Evolutionary conservation across 2,888 invertebrate species (phyloP), one percentile per base, ranked within the genome.

Genomic region (Scaptomyza reducta): DNA sequence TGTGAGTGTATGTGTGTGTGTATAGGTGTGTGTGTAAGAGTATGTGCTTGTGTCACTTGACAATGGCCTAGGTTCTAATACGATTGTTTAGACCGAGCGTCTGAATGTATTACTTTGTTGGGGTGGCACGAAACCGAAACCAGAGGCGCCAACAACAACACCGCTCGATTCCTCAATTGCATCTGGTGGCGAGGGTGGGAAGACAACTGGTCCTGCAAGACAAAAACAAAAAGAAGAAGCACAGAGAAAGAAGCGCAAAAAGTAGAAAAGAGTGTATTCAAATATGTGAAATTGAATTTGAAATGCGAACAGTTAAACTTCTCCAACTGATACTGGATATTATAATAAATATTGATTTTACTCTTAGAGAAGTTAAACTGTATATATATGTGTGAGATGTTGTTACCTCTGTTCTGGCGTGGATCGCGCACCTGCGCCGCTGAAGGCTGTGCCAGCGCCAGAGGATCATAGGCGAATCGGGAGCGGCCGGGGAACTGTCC

Each of bases 81-180:
- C 6, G 56, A 64, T 69, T 45, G 57, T 35, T 74, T 67, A 82
- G 57, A 77, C 66, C 47, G 74, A 69, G 69, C 77, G 79, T 65
- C 72, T 87, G 62, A 77, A 74, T 46, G 76, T 74, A 83, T 89
- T 89, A 89, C 89, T 89, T 89, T 89, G 88, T 76, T 89, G 90
- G 65, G 96, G 96, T 70, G 96, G 96, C 68, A 96, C 96, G 91
- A 97, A 97, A 78, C 97, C 97, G 90, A 94, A 97, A 77, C 96
- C 96, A 50, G 96, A 96, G 64, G 96, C 96, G 63, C 97, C 96
- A 31, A 95, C 95, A 60, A 96, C 93, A 38, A 97, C 96, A 16
- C 96, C 96, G 90, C 96, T 96, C 77, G 95, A 94, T 91, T 95
- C 95, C 71, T 94, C 93, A 44, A 95, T 94, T 79, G 95, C 95